A percentile compares a stretch with the other conserved stretches of the same genome.
These are phyloP conservation scores for Florisuga fusca DNA, from an alignment of 2,797 vertebrate genomes.

Conservation along the genomic window DNA sequence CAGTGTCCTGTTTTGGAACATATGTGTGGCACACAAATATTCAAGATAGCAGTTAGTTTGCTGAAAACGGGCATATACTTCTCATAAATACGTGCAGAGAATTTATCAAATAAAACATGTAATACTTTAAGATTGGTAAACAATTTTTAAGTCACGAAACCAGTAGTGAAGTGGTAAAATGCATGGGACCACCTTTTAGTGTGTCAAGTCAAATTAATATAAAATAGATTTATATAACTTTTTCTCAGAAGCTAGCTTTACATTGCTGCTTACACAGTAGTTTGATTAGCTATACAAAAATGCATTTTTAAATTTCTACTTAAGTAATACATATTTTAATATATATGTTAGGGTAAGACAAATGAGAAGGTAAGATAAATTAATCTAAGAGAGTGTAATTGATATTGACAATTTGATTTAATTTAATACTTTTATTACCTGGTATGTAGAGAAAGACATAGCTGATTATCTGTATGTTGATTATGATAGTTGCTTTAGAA, in stretches of 20 bases:
- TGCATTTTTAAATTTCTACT: neutral
- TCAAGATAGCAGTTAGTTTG: neutral
- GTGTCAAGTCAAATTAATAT: neutral
- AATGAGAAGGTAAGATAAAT: neutral
- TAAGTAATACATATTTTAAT: neutral
- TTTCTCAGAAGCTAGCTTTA: neutral
- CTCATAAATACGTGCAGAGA: neutral
- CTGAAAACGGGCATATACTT: neutral
- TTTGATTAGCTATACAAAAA: neutral
- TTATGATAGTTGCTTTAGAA: neutral
- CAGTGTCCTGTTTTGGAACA: neutral
- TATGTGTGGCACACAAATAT: neutral
- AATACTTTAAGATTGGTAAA: neutral
- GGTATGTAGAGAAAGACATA: neutral
- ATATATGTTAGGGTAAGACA: neutral
- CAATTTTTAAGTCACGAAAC: neutral
- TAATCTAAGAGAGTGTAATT: neutral
- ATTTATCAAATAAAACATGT: slow-evolving; percentile 2
- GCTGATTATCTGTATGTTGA: neutral
- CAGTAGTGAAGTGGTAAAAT: neutral
- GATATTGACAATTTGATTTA: neutral
- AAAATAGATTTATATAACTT: neutral
- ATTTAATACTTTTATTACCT: neutral
- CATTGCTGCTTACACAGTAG: neutral
- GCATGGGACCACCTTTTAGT: neutral